phyloP scores from a whole-genome alignment of 2,113 vertebrate genomes.

The Cyprinus carpio region DNA sequence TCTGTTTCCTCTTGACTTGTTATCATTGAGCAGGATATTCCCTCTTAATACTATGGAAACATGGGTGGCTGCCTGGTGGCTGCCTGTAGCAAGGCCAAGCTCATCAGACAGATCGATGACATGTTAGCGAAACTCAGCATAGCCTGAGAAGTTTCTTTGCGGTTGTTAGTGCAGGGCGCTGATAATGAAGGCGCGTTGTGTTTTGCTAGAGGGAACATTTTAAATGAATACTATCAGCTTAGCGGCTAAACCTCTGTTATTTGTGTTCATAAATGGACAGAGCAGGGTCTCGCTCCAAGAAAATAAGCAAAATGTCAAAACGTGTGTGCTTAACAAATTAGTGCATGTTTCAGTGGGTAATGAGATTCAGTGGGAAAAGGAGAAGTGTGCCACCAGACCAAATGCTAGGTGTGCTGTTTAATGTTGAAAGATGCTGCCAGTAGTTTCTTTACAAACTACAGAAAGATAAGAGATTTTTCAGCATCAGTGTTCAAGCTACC shows the following conservation, averaged over 20 bases:
- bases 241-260: conserved; percentile 12
- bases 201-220: neutral
- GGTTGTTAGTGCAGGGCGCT: neutral
- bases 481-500: neutral
- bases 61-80: neutral
- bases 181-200: neutral
- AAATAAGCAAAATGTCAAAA: conserved; percentile 28
- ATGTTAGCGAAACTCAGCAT: neutral
- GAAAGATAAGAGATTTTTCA: neutral
- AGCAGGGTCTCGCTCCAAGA: conserved; percentile 22
- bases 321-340: neutral
- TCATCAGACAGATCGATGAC: conserved; percentile 13
- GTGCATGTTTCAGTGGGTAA: conserved; percentile 1
- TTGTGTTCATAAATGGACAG: conserved; percentile 26
- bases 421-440: neutral
- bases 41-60: neutral
- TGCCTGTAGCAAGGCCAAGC: neutral
- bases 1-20: neutral
- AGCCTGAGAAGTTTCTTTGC: conserved; percentile 8
- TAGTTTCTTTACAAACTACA: neutral
- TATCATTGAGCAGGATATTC: conserved; percentile 11
- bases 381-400: neutral
- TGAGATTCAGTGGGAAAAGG: neutral
- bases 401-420: neutral
- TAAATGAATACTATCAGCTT: conserved; percentile 23